Percentiles rank a stretch among this genome's conserved stretches.
phyloP scores from a whole-genome alignment of 2,797 vertebrate species.

The Dallia pectoralis region DNA sequence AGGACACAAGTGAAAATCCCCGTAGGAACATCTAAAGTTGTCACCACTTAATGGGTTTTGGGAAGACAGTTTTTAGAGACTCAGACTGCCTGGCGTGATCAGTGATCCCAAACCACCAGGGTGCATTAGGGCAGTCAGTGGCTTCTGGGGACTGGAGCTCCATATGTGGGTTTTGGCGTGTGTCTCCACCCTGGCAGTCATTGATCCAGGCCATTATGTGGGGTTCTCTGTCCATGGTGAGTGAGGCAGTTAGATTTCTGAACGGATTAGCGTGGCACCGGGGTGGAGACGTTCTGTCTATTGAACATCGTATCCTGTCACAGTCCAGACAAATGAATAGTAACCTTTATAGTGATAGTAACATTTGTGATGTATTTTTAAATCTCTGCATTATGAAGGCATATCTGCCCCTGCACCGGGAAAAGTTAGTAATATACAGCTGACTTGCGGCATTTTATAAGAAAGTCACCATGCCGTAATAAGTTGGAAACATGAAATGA shows the following conservation, averaged over 20 bases:
- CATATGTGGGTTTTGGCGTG: slow-evolving; percentile 3
- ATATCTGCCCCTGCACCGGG: background rate
- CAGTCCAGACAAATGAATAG: background rate
- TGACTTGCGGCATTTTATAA: slow-evolving; percentile 53
- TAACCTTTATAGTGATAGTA: no score
- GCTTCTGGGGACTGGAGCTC: background rate
- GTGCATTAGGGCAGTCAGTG: slow-evolving; percentile 19
- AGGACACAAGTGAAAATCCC: background rate
- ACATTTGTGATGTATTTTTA: no score
- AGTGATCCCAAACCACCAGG: slow-evolving; percentile 13
- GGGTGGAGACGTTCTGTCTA: background rate
- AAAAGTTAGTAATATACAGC: background rate
- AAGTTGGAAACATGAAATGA: background rate
- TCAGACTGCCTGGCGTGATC: slow-evolving; percentile 5
- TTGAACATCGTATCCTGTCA: background rate
- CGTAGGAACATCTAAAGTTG: background rate
- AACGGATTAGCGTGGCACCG: background rate
- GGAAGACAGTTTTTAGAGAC: background rate
- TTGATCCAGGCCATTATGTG: slow-evolving; percentile 10
- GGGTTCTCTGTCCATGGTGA: slow-evolving; percentile 4
- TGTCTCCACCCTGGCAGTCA: slow-evolving; percentile 12
- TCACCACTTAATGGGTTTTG: background rate
- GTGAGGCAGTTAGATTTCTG: background rate
- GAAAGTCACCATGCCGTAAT: slow-evolving; percentile 55
- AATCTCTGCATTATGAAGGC: background rate